Evolutionary conservation across 2,797 vertebrate genomes (phyloP), one percentile per base, ranked within the genome.

Genomic region (Protosalanx chinensis): DNA sequence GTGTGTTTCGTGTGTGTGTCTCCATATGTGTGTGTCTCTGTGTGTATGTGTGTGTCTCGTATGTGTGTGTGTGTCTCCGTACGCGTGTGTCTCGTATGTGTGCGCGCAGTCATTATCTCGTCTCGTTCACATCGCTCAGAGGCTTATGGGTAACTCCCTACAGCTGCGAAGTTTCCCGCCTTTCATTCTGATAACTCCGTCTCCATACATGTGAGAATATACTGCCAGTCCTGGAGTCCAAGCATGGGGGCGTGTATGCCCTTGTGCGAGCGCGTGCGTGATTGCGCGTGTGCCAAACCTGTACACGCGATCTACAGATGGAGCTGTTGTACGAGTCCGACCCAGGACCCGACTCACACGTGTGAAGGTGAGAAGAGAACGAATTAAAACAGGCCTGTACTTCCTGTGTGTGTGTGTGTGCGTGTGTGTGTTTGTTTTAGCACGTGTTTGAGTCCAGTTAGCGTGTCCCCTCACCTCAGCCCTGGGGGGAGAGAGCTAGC

Each of bases 331-430:
- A 57, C 56, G 58, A 63, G 61, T 51, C 29, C 66, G 79, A 77
- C 72, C 74, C 70, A 66, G 74, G 59, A 63, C 82, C 81, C 70
- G 79, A 71, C 32, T 56, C 5, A n/a, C 84, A 85, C 76, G 77
- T 86, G 85, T 82, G 81, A 84, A 79, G 81, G 79, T 80, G 87
- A 81, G 77, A 87, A 75, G 63, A 35, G 86, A 82, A 75, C 74
- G 16, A 79, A 75, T 76, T n/a, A 75, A 75, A 79, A 79, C 70
- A 30, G 35, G 76, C 66, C 58, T 29, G 37, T 77, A 79, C 30
- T 0, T 67, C 68, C 20, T 56, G 53, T 77, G 73, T 68, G 64
- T 29, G 61, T 29, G 58, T 70, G 64, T 35, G 61, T 18, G 15
- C 60, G 46, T 51, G 3, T 57, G 68, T 68, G 20, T 56, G 51